Evolutionary conservation across 2,888 invertebrate species (phyloP), one percentile per base, ranked within the genome.

Genomic region (Linnaemya tessellans): DNA sequence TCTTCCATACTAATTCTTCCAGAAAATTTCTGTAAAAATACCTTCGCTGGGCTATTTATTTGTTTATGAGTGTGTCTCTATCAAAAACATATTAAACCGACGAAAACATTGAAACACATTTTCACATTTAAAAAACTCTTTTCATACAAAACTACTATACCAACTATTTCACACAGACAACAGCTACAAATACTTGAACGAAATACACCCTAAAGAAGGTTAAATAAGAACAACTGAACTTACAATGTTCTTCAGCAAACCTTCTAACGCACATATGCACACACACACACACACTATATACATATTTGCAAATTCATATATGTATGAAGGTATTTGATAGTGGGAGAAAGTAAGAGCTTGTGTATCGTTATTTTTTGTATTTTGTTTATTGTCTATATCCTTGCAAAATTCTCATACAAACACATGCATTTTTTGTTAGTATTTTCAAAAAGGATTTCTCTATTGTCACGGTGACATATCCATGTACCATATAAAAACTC

Each of bases 381-480:
- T 75, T 77, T 75, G 54, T 75, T 70, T 75, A 70, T 65, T 77
- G 46, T 77, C 64, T 75, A 62, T 70, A 79, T 70, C 49, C 70
- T 60, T 60, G 3, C 15, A 51, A 51, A 18, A 70, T 20, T 43
- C 30, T 35, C 70, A 43, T 10, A 64, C 51, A 54, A 20, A 41
- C 15, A 13, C 22, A 68, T 22, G 35, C 46, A 46, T 4, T 54
- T 74, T 60, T 15, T 60, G 25, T 60, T 25, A 11, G 68, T 49
- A 43, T 41, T 58, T 60, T 70, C 41, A 15, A 58, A 80, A 77
- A 62, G 77, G 80, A 80, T 80, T 84, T 77, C 67, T 68, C 65
- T 51, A 80, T 84, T 84, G 84, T 80, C 80, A 84, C 84, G 75
- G 71, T 84, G 80, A 80, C 80, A 75, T 80, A 77, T 75, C 60